Percentiles rank a stretch among this genome's conserved stretches.
Evolutionary conservation across 2,797 vertebrate species (phyloP).

Genomic region (Helarctos malayanus): DNA sequence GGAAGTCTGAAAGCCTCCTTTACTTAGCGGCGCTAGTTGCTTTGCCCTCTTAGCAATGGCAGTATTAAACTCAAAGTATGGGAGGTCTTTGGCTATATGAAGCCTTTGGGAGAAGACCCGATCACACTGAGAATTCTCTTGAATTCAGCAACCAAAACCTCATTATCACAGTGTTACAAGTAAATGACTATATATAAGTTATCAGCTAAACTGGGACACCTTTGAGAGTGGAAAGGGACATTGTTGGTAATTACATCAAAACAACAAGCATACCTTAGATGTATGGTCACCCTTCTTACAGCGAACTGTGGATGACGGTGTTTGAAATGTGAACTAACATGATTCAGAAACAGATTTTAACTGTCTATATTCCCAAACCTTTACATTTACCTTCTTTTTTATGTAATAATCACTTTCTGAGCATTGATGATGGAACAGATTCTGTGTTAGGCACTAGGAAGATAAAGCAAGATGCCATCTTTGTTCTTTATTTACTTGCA

Average conservation of each 20-base stretch:
- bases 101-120: neutral
- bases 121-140: neutral
- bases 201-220: neutral
- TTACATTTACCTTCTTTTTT: neutral
- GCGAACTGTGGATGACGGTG: neutral
- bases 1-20: neutral
- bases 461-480: neutral
- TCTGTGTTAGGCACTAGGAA: neutral
- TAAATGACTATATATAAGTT: neutral
- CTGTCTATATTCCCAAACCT: neutral
- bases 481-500: neutral
- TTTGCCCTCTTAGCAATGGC: neutral
- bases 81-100: neutral
- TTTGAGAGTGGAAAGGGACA: neutral
- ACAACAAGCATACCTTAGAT: neutral
- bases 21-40: neutral
- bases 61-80: neutral
- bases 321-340: neutral
- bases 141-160: neutral
- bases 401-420: neutral
- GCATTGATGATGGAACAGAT: neutral
- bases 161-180: neutral
- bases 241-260: neutral
- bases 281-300: neutral
- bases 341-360: neutral